These are phyloP conservation scores for Octodon degus DNA, from an alignment of 2,113 vertebrate genomes.

Conservation along the genomic window DNA sequence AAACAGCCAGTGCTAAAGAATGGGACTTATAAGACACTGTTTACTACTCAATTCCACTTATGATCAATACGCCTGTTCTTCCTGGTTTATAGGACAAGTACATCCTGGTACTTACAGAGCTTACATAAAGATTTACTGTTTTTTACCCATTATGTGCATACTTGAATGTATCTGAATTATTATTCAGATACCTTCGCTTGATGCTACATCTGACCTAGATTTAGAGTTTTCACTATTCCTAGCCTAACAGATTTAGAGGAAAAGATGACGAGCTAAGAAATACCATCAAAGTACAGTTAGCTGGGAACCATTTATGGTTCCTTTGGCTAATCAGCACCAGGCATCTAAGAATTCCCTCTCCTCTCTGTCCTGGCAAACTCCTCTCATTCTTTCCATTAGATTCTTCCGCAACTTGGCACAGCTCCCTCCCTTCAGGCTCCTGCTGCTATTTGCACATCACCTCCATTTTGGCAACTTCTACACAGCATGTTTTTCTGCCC, in stretches of 20 bases:
- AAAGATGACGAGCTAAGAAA: background rate
- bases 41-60: background rate
- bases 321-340: background rate
- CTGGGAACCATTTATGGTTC: background rate
- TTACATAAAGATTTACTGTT: background rate
- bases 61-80: background rate
- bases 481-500: background rate
- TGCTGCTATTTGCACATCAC: background rate
- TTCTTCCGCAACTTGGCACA: background rate
- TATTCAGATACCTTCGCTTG: background rate
- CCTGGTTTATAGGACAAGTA: background rate
- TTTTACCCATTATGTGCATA: background rate
- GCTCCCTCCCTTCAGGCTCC: background rate
- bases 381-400: background rate
- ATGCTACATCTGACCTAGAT: background rate
- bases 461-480: background rate
- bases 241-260: background rate
- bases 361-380: background rate
- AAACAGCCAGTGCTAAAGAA: background rate
- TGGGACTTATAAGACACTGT: background rate
- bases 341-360: background rate
- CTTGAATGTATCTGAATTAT: background rate
- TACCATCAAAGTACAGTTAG: background rate
- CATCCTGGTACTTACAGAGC: background rate
- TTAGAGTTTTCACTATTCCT: background rate